A percentile compares a stretch with the other conserved stretches of the same genome.
Evolutionary conservation across 2,888 invertebrate genomes (phyloP).

Genomic region (Mycalesis mineus): DNA sequence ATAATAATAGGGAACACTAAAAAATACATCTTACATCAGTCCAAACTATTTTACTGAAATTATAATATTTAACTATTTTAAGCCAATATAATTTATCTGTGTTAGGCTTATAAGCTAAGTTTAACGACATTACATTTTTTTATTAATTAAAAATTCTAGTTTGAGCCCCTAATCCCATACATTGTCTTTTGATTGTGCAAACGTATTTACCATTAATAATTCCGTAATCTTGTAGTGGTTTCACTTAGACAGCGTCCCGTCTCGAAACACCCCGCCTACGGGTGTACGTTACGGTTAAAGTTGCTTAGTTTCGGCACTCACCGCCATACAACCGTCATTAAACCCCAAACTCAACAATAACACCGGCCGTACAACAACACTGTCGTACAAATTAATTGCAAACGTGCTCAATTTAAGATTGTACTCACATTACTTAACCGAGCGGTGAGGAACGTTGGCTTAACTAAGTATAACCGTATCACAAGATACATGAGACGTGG

Average conservation of each 20-base stretch:
- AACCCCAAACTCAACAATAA: conserved; percentile 45
- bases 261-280: conserved; percentile 35
- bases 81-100: too few relatives aligned
- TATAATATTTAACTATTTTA: too few relatives aligned
- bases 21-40: too few relatives aligned
- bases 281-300: conserved; percentile 52
- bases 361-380: conserved; percentile 41
- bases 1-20: too few relatives aligned
- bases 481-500: conserved; percentile 12
- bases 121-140: too few relatives aligned
- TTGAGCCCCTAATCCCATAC: too few relatives aligned
- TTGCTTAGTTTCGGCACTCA: conserved; percentile 49
- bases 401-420: conserved; percentile 44
- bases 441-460: conserved; percentile 11
- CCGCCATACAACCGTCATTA: conserved; percentile 45
- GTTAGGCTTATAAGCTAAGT: too few relatives aligned
- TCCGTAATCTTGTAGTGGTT: neutral
- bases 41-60: too few relatives aligned
- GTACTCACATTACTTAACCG: conserved; percentile 25
- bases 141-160: too few relatives aligned
- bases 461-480: conserved; percentile 13
- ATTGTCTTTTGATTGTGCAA: too few relatives aligned
- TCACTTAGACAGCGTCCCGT: neutral
- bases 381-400: conserved; percentile 50
- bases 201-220: neutral